Base-by-base conservation (phyloP, 2,797 vertebrate genomes). In the Poecile montanus region DNA sequence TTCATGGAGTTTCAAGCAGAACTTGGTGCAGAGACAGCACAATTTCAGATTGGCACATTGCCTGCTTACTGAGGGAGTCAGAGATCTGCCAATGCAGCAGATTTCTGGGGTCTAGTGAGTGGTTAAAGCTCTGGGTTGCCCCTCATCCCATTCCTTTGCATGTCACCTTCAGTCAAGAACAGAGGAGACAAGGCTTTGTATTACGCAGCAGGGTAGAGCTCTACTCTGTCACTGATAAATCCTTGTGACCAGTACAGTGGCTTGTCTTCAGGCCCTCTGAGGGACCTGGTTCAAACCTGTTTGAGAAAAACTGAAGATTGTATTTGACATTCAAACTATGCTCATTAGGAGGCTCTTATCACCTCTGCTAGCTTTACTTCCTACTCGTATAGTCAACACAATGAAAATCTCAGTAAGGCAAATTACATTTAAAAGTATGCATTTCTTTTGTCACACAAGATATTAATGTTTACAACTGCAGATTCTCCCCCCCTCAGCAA, bases 401-500 rank as follows among this genome's bases (percentile, higher is more conserved):
- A 27, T 22, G 14, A 86, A 84, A 73, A 42, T n/a, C 18, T 79
- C 53, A 42, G 48, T 23, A 79, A 83, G 27, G 30, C 26, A 14
- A 76, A 40, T 40, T 76, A 16, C 45, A 30, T 76, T 70, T 60
- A 58, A 36, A 78, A 79, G 10, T 47, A 66, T 17, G 4, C 3
- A 9, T 79, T 94, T 66, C 13, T 74, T 91, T 80, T 71, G 27
- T 48, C 57, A 82, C 36, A 32, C 19, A 77, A 77, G 91, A 91
- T 60, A 82, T 56, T 66, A 45, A 54, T 51, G 38, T 92, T 85
- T 75, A 65, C 38, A 85, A 47, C 32, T 61, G 45, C 63, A 75
- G 29, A 51, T 76, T 72, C 19, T 2, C 3, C 14, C 29, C 1
- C 13, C 16, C 45, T 91, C 60, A 74, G 60, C 25, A 87, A 91